Base-by-base conservation (phyloP, 2,888 invertebrate genomes). In the Diplazon laetatorius region DNA sequence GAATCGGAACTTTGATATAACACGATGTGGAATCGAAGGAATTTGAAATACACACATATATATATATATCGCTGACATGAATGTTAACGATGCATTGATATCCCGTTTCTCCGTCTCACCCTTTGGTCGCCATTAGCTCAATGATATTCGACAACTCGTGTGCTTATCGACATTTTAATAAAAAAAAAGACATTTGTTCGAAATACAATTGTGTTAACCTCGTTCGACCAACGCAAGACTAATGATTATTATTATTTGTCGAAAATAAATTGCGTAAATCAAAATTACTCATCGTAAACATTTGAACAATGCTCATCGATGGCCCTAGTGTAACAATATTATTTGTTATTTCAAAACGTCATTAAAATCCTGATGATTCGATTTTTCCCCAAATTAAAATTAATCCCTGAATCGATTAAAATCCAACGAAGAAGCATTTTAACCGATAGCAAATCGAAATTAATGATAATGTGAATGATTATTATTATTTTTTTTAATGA, bases 1-100 rank as follows among this genome's bases (percentile, higher is more conserved):
- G 59, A 55, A 66, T 46, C 35, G 20, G 57, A 30, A 60, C 42
- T 70, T 78, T 74, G 39, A 74, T 75, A 69, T 44, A 10, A 65
- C 20, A 44, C 3, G 50, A 52, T 22, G 60, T 50, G 30, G 25
- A n/a, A 9, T 55, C 65, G 66, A 52, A 16, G 22, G 52, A 44
- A 30, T 5, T 30, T 42, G 52, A 22, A 42, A 68, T 68, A 42
- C 25, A 62, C 42, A 16, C 50, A 52, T 68, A 42, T 39, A 62
- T 52, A 16, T 50, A 52, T 18, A 71, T 39, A 60, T 30, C 30
- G 30, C 30, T 30, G 30, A 6, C 14, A 68, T 30, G 14, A 63
- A 1, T 63, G 30, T 20, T 71, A 30, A 42, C 16, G 39, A 71
- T 52, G 25, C 70, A 25, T 71, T 30, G 52, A 71, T 44, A 18